A percentile compares a stretch with the other conserved stretches of the same genome.
Evolutionary conservation across 2,113 vertebrate species (phyloP).

Genomic region (Tichodroma muraria): DNA sequence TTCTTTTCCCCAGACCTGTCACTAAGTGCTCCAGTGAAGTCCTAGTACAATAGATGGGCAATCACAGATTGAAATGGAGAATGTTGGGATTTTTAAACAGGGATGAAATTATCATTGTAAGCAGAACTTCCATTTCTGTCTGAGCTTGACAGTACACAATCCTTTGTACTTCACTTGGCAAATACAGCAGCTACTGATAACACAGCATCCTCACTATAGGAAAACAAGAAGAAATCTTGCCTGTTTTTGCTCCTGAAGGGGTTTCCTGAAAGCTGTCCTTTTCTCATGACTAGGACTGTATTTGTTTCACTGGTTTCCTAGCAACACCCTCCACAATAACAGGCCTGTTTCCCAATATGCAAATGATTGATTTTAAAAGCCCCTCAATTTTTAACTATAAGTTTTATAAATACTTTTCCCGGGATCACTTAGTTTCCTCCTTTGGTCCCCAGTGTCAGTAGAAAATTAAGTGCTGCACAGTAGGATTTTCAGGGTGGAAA

Average conservation of each 20-base stretch:
- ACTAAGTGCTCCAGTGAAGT: background rate
- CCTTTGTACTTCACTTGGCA: background rate
- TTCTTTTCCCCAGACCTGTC: background rate
- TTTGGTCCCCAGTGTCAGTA: background rate
- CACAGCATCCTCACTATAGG: background rate
- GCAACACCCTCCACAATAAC: slow-evolving; percentile 26
- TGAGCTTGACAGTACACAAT: background rate
- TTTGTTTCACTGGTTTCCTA: slow-evolving; percentile 11
- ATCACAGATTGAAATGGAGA: background rate
- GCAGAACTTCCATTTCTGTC: background rate
- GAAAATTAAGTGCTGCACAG: background rate
- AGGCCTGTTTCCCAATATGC: background rate
- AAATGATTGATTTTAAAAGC: slow-evolving; percentile 14
- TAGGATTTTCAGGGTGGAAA: background rate
- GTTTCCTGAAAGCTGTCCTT: background rate
- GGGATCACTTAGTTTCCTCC: background rate
- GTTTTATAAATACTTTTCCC: background rate
- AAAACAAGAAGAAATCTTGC: background rate
- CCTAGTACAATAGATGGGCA: background rate
- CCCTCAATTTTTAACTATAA: background rate
- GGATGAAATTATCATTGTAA: background rate
- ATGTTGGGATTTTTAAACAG: background rate
- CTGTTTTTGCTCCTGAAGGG: background rate
- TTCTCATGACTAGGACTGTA: background rate
- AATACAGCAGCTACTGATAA: background rate